Base-by-base conservation (phyloP, 2,113 vertebrate genomes). In the Onychorhynchus coronatus region DNA sequence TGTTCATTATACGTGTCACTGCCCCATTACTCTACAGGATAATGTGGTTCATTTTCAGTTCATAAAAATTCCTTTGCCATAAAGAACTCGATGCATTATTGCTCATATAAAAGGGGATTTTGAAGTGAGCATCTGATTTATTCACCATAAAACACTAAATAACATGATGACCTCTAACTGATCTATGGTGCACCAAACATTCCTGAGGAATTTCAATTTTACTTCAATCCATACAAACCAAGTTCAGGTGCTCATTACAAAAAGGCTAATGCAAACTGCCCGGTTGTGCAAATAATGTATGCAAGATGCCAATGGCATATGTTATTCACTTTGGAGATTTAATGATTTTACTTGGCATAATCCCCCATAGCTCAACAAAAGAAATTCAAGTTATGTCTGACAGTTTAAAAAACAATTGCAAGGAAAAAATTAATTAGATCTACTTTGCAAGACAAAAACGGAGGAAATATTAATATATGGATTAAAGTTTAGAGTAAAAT, bases 1-100 rank as follows among this genome's bases (percentile, higher is more conserved):
- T 79, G 81, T 37, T 93, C 90, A 47, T 89, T 84, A 74, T 21
- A 44, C 1, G 24, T 75, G 91, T 83, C 41, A 3, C 79, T 79
- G 85, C 93, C 94, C 93, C 67, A 68, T 81, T 89, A 74, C 80
- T 92, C 90, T 63, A 85, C 90, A 80, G 76, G 50, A 83, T 94
- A 91, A 97, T 87, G 87, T 87, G 85, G 85, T 96, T 93, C 91
- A 90, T 81, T 88, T 94, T 93, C 94, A 97, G 93, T 95, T 93
- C 95, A 97, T 95, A 95, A 97, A 97, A 97, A 97, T 93, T 74
- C 86, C 33, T 94, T 95, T 95, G 73, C 82, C 74, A 85, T 94
- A 95, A 93, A 91, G 85, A 92, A 93, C 86, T 89, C 12, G 0
- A 37, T 61, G 70, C 85, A 75, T 93, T 92, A 95, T 39, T 91